Evolutionary conservation across 2,113 vertebrate species (phyloP).

Genomic region (Platycercus adscitus): DNA sequence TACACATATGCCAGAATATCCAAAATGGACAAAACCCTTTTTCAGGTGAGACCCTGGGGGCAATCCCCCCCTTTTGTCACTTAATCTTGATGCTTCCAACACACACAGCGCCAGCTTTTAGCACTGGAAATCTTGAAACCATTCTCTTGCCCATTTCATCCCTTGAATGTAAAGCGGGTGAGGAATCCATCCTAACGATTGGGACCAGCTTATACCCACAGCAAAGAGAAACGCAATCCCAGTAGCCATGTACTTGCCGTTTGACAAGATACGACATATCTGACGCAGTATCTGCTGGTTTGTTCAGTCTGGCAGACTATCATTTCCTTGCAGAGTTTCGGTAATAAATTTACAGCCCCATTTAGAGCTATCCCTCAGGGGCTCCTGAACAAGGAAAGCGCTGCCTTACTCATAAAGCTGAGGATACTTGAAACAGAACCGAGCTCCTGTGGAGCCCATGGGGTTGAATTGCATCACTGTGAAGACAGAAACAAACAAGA

Average conservation of each 20-base stretch:
- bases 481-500: slow-evolving; percentile 1
- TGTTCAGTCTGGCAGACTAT: slow-evolving; percentile 43
- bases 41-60: background rate
- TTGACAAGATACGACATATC: slow-evolving; percentile 34
- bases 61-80: background rate
- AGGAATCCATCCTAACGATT: background rate
- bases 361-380: slow-evolving; percentile 15
- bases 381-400: background rate
- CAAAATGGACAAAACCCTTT: background rate
- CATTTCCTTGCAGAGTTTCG: slow-evolving; percentile 36
- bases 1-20: background rate
- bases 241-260: background rate
- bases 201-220: background rate
- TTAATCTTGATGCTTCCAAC: background rate
- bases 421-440: slow-evolving; percentile 13
- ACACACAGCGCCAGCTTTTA: background rate
- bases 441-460: slow-evolving; percentile 29
- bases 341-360: slow-evolving; percentile 17
- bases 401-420: slow-evolving; percentile 17
- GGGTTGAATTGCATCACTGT: background rate
- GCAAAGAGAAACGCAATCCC: slow-evolving; percentile 36
- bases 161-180: background rate
- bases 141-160: background rate
- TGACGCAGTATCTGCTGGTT: slow-evolving; percentile 7
- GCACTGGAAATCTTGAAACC: background rate